Base-by-base conservation (phyloP, 2,888 invertebrate species). In the Tridacna gigas region DNA sequence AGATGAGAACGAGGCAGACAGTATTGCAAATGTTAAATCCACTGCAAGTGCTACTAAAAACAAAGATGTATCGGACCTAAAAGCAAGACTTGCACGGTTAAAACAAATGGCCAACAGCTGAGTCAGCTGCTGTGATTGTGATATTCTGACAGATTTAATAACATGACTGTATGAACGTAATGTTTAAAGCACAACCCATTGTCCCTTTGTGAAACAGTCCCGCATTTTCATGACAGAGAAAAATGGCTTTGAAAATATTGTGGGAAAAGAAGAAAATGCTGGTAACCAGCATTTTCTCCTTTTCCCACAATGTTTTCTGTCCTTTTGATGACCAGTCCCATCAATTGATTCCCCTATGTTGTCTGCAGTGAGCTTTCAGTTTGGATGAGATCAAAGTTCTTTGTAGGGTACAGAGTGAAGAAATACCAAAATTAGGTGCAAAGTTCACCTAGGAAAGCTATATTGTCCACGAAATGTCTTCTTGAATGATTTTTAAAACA, bases 71-170 rank as follows among this genome's bases (percentile, higher is more conserved):
- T 90, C 91, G 12, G 92, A 93, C 67, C 89, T 94, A n/a, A 94
- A 93, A 86, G 91, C 90, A 77, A 88, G 94, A 77, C 86, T 94
- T 76, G 94, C 93, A 48, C 88, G 91, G 75, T 93, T 94, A 74
- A 94, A 94, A 85, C 91, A 91, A 76, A 88, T 92, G 88, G 90
- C 92, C 37, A 92, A 91, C 69, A 91, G 89, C 73, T 90, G 87
- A 77, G 48, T 15, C 13, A 63, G 71, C 13, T 0, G 5, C 7
- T 12, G 0, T 20, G 20, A 26, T n/a, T 69, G 69, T 69, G 69
- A 69, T 69, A 69, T 20, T 65, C 1, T 37, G 37, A 60, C n/a
- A 20, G 60, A n/a, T 20, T 60, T 60, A 9, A 60, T 9, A n/a
- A 60, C 60, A 3, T 4, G 18, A 60, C 18, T n/a, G 12, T 12